A percentile compares a stretch with the other conserved stretches of the same genome.
phyloP scores from a whole-genome alignment of 2,888 invertebrate genomes.

The Chorisops tibialis region DNA sequence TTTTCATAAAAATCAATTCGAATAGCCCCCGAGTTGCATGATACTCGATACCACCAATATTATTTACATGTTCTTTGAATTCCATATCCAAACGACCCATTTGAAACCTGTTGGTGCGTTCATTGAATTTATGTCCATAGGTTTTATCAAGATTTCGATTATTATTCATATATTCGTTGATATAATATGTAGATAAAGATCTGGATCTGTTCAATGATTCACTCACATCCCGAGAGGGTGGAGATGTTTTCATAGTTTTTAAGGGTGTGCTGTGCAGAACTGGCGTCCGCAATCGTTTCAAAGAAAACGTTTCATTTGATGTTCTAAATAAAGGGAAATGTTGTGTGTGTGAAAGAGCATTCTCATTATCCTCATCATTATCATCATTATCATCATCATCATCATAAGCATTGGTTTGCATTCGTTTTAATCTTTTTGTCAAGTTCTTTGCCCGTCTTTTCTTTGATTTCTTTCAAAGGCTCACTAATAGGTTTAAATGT shows the following conservation, averaged over 20 bases:
- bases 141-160: slow-evolving; percentile 11
- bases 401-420: neutral
- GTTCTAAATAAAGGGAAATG: neutral
- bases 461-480: too few relatives aligned
- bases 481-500: neutral
- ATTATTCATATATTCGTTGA: slow-evolving; percentile 3
- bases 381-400: neutral
- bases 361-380: neutral
- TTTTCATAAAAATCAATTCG: slow-evolving; percentile 26
- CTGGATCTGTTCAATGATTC: neutral
- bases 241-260: neutral
- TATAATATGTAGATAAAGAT: slow-evolving; percentile 10
- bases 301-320: neutral
- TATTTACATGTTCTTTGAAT: neutral
- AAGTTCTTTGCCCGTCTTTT: too few relatives aligned
- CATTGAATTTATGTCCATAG: slow-evolving; percentile 15
- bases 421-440: too few relatives aligned
- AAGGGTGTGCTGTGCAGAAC: neutral
- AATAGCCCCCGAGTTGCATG: slow-evolving; percentile 10
- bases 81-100: slow-evolving; percentile 5
- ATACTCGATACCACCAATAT: slow-evolving; percentile 18
- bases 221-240: neutral
- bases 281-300: neutral
- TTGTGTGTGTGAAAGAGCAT: neutral
- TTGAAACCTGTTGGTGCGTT: neutral